Base-by-base conservation (phyloP, 1,140 invertebrate species). In the Drosophila saltans region DNA sequence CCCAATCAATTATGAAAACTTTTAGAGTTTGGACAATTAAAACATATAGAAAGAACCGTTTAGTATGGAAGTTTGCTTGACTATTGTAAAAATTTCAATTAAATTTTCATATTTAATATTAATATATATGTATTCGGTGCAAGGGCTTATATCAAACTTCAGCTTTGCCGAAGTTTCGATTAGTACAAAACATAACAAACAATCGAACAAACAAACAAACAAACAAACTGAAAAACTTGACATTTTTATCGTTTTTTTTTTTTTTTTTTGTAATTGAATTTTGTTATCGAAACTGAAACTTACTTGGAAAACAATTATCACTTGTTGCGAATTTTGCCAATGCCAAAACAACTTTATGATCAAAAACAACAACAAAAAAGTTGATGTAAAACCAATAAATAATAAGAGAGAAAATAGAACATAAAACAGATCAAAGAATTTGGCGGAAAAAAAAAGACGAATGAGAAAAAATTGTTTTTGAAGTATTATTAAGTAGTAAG, bases 281-380 rank as follows among this genome's bases (percentile, higher is more conserved):
- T 55, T 39, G 36, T 43, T 62, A 60, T 33, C 40, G 64, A 80
- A 80, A 74, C 55, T 56, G 63, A 72, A 88, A 92, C 91, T 92
- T 92, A 92, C 91, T 89, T 92, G 91, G 91, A 91, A 92, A 92
- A 79, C 91, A 92, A 92, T 92, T 92, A 80, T 92, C 91, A 69
- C 89, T 88, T 74, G 71, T 75, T 73, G 78, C 79, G 77, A 89
- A 82, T 82, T 91, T 92, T 74, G 73, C 75, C 78, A 85, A 85
- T 81, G 84, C 72, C 83, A 89, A 84, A 75, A 91, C 59, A 89
- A 92, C 91, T 81, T 81, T 86, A 79, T 64, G 64, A 56, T 69
- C 57, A 52, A 76, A 45, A 66, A 65, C 64, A 70, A 67, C 33
- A 81, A 79, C 78, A 70, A 75, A 72, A 76, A 76, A 56, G 24